phyloP scores from a whole-genome alignment of 2,888 invertebrate genomes.

The Phytoseiulus persimilis region DNA sequence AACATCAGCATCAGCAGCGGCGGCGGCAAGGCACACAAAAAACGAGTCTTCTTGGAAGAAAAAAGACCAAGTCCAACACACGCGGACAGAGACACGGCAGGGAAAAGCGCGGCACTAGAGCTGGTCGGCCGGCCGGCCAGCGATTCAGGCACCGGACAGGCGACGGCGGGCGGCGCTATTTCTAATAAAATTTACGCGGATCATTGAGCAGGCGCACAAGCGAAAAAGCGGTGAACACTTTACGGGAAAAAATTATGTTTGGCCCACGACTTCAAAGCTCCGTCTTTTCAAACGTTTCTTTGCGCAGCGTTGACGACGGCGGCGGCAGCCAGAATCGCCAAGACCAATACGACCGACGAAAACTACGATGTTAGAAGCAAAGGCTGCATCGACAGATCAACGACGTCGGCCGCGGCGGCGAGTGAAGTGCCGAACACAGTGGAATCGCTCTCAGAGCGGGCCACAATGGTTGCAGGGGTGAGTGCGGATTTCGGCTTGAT shows the following conservation, averaged over 20 bases:
- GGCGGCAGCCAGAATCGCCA: neutral
- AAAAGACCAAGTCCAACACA: neutral
- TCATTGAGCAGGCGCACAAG: constrained; percentile 21
- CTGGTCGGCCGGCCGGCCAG: neutral
- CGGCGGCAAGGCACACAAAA: neutral
- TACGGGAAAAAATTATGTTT: neutral
- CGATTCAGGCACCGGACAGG: neutral
- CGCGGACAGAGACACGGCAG: neutral
- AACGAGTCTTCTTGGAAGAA: constrained; percentile 5
- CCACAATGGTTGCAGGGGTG: neutral
- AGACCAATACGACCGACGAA: neutral
- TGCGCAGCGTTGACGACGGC: neutral
- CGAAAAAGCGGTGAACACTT: neutral
- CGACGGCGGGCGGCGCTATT: neutral
- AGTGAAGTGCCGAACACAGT: neutral
- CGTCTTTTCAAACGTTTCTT: neutral
- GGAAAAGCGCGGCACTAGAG: neutral
- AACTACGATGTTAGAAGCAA: neutral
- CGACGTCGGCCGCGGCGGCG: neutral
- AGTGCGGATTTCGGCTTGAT: neutral
- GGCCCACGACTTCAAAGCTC: neutral
- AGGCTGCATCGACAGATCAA: neutral
- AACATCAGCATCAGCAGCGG: neutral
- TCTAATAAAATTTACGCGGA: constrained; percentile 37
- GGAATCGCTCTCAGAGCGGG: neutral